Evolutionary conservation across 2,113 vertebrate genomes (phyloP).

Genomic region (Glareola pratincola): DNA sequence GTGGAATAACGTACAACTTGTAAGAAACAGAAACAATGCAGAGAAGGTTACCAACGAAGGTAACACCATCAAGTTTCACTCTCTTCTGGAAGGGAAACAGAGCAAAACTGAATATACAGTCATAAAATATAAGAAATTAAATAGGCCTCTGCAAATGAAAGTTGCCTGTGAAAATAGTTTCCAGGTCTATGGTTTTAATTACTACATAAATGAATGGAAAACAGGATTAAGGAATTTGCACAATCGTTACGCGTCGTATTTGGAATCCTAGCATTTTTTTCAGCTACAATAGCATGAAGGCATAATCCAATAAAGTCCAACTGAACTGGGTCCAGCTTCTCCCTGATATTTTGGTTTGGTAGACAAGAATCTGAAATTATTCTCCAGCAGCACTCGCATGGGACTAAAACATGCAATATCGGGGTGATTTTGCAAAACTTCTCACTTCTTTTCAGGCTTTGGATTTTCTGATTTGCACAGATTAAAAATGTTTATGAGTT

Average conservation of each 20-base stretch:
- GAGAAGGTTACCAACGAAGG: background rate
- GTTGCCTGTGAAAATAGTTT: background rate
- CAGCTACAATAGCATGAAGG: conserved; percentile 3
- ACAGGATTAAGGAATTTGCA: conserved; percentile 22
- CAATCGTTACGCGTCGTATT: conserved; percentile 32
- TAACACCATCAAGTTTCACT: background rate
- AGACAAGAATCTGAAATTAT: background rate
- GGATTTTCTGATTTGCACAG: background rate
- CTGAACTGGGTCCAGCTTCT: background rate
- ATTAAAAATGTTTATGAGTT: background rate
- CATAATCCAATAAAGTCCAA: background rate
- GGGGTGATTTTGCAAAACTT: background rate
- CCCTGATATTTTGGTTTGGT: background rate
- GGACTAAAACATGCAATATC: background rate
- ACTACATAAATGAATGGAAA: conserved; percentile 34
- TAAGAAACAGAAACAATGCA: background rate
- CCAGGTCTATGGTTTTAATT: conserved; percentile 42
- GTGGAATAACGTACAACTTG: background rate
- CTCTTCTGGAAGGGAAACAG: background rate
- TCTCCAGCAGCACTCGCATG: background rate
- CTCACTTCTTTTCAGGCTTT: background rate
- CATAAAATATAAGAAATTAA: background rate
- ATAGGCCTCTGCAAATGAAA: conserved; percentile 7
- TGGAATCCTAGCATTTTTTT: conserved; percentile 10
- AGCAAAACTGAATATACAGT: background rate